Conservation (phyloP, 2,797 vertebrate species). For the Danio aesculapii region DNA sequence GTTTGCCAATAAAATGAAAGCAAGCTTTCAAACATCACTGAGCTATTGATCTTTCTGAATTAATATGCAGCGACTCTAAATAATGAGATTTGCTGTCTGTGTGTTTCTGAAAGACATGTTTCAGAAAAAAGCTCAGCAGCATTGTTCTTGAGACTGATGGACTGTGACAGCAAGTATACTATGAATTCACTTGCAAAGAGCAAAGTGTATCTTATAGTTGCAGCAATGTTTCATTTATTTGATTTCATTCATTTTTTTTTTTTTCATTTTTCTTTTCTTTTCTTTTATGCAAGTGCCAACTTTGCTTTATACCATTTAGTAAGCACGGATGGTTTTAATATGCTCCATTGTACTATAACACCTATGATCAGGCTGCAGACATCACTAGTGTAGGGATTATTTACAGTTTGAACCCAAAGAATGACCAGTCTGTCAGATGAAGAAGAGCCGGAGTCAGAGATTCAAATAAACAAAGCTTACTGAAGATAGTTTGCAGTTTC, state of each 20-base stretch:
- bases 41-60: slow-evolving; percentile 60
- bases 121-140: slow-evolving; percentile 29
- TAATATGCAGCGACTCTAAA: slow-evolving; percentile 38
- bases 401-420: no score
- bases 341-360: no score
- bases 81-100: slow-evolving; percentile 46
- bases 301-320: no score
- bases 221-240: no score
- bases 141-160: slow-evolving; percentile 19
- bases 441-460: no score
- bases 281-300: no score
- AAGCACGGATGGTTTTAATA: no score
- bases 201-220: not conserved
- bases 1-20: slow-evolving; percentile 52
- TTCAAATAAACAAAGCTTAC: no score
- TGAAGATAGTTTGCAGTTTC: no score
- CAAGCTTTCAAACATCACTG: slow-evolving; percentile 52
- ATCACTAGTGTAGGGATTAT: not conserved
- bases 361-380: not conserved
- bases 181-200: not conserved
- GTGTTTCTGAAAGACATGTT: slow-evolving; percentile 43
- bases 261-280: no score
- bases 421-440: no score
- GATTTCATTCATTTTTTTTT: no score
- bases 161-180: slow-evolving; percentile 41